These are phyloP conservation scores for Strigops habroptila DNA, from an alignment of 2,113 vertebrate species.

Conservation along the genomic window DNA sequence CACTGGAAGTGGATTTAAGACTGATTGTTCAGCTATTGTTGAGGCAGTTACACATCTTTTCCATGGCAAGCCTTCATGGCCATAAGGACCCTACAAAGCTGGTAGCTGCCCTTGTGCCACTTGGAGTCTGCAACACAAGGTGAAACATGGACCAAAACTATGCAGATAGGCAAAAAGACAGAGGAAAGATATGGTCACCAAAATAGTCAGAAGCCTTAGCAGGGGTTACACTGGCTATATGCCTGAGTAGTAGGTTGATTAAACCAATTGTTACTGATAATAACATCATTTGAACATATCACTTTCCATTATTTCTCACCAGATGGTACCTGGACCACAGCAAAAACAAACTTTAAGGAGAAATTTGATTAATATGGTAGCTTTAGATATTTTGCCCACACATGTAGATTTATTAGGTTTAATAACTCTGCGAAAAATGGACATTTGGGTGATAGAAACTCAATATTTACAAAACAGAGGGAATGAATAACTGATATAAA, in stretches of 20 bases:
- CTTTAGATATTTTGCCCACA: background rate
- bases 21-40: background rate
- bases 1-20: background rate
- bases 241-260: background rate
- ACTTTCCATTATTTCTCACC: background rate
- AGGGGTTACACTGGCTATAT: background rate
- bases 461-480: background rate
- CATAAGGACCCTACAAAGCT: background rate
- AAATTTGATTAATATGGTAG: background rate
- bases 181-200: background rate
- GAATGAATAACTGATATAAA: background rate
- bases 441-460: background rate
- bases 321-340: background rate
- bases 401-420: background rate
- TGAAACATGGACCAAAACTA: background rate
- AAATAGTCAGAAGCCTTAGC: background rate
- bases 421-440: background rate
- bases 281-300: background rate
- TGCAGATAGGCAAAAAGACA: background rate
- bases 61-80: background rate
- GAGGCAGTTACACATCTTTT: background rate
- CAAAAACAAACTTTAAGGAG: background rate
- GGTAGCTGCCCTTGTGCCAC: background rate
- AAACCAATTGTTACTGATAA: background rate
- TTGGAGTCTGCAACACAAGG: background rate